Conservation (phyloP, 2,797 vertebrate genomes). For the Zalophus californianus region DNA sequence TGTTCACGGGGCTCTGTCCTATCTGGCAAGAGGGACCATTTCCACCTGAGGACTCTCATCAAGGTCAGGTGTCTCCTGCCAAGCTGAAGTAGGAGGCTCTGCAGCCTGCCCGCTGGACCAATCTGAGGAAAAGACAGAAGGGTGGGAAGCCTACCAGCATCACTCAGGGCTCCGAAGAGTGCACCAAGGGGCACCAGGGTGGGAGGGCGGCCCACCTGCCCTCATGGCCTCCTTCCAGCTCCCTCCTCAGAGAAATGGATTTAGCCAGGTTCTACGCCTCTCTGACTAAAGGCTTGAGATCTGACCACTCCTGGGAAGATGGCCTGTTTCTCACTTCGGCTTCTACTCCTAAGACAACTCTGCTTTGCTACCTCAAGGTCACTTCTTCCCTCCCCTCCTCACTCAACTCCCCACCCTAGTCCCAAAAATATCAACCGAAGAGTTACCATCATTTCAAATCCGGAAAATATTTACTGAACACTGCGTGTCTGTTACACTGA, state of each 20-base stretch:
- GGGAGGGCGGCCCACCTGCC: background rate
- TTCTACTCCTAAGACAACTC: background rate
- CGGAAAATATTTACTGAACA: background rate
- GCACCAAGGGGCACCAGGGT: fast-evolving
- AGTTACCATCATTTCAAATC: background rate
- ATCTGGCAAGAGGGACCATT: background rate
- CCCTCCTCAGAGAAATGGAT: background rate
- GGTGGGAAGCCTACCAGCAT: background rate
- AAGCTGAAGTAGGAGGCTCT: background rate
- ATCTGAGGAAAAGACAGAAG: background rate
- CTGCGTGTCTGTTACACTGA: background rate
- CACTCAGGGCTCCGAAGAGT: background rate
- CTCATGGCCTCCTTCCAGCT: background rate
- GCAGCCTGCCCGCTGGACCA: background rate
- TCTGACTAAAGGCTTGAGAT: background rate
- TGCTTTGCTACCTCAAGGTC: background rate
- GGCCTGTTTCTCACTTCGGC: background rate
- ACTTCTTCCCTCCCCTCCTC: background rate
- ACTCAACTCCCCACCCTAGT: background rate
- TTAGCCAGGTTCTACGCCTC: background rate
- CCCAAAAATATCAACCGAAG: background rate
- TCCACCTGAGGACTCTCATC: background rate
- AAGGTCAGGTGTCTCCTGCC: background rate
- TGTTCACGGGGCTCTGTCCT: fast-evolving
- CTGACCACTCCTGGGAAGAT: background rate